Conservation (phyloP, 2,113 vertebrate genomes). For the Psittacula cyanocephala region DNA sequence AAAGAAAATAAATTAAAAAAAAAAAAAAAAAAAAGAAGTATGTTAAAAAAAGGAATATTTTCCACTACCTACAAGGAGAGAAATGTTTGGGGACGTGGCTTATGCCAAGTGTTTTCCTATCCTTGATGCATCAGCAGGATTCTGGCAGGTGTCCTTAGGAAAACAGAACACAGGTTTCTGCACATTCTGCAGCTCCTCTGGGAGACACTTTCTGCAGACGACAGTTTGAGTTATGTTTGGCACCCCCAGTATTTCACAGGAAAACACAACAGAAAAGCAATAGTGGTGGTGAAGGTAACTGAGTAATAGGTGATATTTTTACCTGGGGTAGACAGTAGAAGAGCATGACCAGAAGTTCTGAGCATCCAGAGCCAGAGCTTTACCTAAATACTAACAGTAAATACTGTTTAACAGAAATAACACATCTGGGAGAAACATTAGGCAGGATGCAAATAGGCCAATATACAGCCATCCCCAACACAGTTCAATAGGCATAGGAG, state of each 20-base stretch:
- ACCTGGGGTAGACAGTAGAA: not conserved
- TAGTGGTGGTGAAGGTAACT: not conserved
- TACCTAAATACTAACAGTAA: not conserved
- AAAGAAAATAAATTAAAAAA: not conserved
- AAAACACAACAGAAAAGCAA: not conserved
- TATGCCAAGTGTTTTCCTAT: slow-evolving; percentile 33
- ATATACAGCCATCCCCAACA: fast-evolving
- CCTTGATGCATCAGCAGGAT: slow-evolving; percentile 39
- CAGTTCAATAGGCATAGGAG: not conserved
- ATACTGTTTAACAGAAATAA: not conserved
- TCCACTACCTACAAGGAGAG: slow-evolving; percentile 42
- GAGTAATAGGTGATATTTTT: not conserved
- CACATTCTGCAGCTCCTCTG: slow-evolving; percentile 44
- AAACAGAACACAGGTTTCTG: slow-evolving; percentile 29
- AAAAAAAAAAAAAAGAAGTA: not conserved
- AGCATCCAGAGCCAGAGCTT: not conserved
- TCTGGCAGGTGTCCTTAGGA: slow-evolving; percentile 54
- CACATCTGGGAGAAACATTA: not conserved
- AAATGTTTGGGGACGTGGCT: not conserved
- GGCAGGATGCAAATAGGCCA: not conserved
- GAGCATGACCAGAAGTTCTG: not conserved
- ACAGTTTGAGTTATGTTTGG: not conserved
- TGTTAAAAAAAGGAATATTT: slow-evolving; percentile 17
- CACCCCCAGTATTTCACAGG: not conserved
- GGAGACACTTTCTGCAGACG: slow-evolving; percentile 36